phyloP scores from a whole-genome alignment of 2,113 vertebrate genomes.

The Tragelaphus buxtoni region DNA sequence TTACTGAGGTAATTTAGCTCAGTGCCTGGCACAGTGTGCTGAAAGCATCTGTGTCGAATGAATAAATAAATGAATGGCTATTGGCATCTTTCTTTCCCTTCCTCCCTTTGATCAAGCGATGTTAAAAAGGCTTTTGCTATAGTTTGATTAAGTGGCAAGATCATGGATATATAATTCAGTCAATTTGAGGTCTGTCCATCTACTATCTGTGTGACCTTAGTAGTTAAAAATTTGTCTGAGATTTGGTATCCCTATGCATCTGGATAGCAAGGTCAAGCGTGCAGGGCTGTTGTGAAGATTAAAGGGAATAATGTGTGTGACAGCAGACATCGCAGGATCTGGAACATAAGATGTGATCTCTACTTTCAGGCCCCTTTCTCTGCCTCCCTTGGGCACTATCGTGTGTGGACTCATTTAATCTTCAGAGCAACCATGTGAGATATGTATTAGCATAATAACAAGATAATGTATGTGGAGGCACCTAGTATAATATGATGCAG shows the following conservation, averaged over 20 bases:
- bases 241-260: neutral
- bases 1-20: slow-evolving; percentile 29
- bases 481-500: slow-evolving; percentile 22
- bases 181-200: neutral
- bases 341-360: neutral
- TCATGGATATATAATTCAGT: neutral
- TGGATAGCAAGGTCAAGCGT: neutral
- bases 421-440: neutral
- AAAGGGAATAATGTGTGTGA: slow-evolving; percentile 21
- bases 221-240: neutral
- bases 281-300: neutral
- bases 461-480: slow-evolving; percentile 44
- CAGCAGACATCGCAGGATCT: neutral
- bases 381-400: neutral
- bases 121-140: neutral
- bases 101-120: neutral
- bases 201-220: neutral
- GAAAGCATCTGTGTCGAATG: neutral
- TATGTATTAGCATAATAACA: neutral
- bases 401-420: neutral
- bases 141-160: neutral
- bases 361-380: neutral
- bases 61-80: neutral
- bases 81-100: neutral
- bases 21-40: neutral